Base-by-base conservation (phyloP, 2,797 vertebrate species). In the Phrynocephalus forsythii region DNA sequence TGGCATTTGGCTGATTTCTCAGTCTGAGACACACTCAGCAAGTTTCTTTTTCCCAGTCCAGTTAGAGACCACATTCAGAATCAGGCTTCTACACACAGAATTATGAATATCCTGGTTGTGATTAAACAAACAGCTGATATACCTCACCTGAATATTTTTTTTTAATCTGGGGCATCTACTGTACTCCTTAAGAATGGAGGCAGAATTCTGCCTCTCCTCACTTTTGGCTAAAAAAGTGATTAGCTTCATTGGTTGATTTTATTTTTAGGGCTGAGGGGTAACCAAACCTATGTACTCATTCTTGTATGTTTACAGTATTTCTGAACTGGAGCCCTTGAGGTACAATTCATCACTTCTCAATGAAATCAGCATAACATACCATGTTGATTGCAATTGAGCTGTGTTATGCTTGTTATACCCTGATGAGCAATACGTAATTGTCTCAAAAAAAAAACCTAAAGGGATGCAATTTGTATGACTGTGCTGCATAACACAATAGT, bases 401-500 rank as follows among this genome's bases (percentile, higher is more conserved):
- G 2, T 15, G 30, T 56, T 83, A 56, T 66, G 56, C 16, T 38
- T 38, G 16, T 82, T 87, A 15, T 69, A 6, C 48, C 38, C 69
- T 79, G 66, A 86, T 52, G 68, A 18, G n/a, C 79, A 44, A 44
- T 44, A 44, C 38, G 38, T 44, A 44, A 44, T 44, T 44, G 38
- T 44, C 38, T 44, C 38, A 44, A 44, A 44, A 44, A 86, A 80
- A 88, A 89, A 89, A 16, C 77, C 60, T 52, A 15, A 10, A 18
- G 90, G 71, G 86, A 87, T 89, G 87, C 33, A 89, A 83, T n/a
- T 8, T 52, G 2, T 63, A 67, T 78, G 26, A 18, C 38, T 88
- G 90, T 73, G 56, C 85, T 87, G 77, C 77, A 89, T 90, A 86
- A 86, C 69, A 56, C 78, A 15, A 44, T 90, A 84, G 90, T 92